Percentiles rank a stretch among this genome's conserved stretches.
phyloP scores from a whole-genome alignment of 1,140 invertebrate species.

The Caenorhabditis latens region DNA sequence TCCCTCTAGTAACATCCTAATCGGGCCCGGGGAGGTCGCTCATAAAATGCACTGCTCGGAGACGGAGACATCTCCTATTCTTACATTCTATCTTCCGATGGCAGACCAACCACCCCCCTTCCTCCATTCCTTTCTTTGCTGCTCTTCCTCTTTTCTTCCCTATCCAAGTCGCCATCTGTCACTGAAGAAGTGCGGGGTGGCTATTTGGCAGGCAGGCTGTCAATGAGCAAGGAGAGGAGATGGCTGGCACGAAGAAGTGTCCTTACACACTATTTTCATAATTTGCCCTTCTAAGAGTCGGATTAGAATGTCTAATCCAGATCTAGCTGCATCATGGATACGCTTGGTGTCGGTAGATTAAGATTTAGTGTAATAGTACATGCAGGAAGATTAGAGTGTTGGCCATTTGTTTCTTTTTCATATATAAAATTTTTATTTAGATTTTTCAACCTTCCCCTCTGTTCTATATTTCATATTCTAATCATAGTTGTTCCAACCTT shows the following conservation, averaged over 20 bases:
- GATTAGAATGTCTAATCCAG: neutral
- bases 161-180: slow-evolving; percentile 11
- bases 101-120: neutral
- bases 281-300: neutral
- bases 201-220: neutral
- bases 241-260: neutral
- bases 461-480: too few relatives aligned
- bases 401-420: too few relatives aligned
- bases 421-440: too few relatives aligned
- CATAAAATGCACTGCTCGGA: too few relatives aligned
- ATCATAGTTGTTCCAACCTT: too few relatives aligned
- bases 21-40: too few relatives aligned
- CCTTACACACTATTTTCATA: neutral
- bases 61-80: too few relatives aligned
- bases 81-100: neutral
- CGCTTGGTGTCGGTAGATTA: neutral
- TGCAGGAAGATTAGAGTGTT: too few relatives aligned
- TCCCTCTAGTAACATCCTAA: too few relatives aligned
- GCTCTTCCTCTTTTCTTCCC: neutral
- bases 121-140: neutral
- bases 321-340: too few relatives aligned
- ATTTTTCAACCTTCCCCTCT: too few relatives aligned
- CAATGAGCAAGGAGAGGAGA: neutral
- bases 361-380: too few relatives aligned
- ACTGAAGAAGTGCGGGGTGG: neutral